Evolutionary conservation across 2,888 invertebrate species (phyloP), one percentile per base, ranked within the genome.

Genomic region (Yponomeuta cagnagella): DNA sequence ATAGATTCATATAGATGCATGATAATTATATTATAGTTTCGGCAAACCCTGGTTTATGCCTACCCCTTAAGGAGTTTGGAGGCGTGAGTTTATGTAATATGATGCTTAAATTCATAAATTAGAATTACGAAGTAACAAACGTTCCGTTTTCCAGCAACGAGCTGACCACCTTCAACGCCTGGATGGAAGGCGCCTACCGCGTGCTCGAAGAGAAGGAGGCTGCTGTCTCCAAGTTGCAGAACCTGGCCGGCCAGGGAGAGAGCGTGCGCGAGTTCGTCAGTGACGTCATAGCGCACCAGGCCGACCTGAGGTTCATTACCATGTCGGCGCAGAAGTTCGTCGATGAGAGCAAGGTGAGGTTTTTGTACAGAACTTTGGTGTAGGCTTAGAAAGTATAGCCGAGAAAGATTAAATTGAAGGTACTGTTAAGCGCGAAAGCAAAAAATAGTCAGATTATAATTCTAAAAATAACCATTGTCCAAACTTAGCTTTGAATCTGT

Each of bases 241-340:
- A 95, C 71, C 84, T 97, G 33, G 93, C 94, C 66, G 93, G 93
- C 10, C 96, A 95, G 80, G 94, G 95, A 43, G 97, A 97, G 75
- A 94, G 95, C n/a, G 96, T 96, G 6, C 94, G 97, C 58, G 97
- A 97, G 79, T 97, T 98, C 84, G 96, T 98, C 48, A 96, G 96
- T 74, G 98, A 98, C 86, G 97, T 99, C 2, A 98, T 98, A 80
- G 96, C 98, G 0, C 98, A 98, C 82, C 98, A 98, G 85, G 99
- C 98, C 0, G 99, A 99, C 88, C 90, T 98, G 48, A 93, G 98
- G 72, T 99, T 98, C 87, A 97, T 99, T 76, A 97, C 98, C 3
- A 98, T 98, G 97, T 96, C 98, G 1, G 98, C 98, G 1, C 98
- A 98, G 90, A 98, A 98, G 87, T 98, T 98, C 84, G 95, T 98